Conservation (phyloP, 2,113 vertebrate species). For the Vimba vimba region DNA sequence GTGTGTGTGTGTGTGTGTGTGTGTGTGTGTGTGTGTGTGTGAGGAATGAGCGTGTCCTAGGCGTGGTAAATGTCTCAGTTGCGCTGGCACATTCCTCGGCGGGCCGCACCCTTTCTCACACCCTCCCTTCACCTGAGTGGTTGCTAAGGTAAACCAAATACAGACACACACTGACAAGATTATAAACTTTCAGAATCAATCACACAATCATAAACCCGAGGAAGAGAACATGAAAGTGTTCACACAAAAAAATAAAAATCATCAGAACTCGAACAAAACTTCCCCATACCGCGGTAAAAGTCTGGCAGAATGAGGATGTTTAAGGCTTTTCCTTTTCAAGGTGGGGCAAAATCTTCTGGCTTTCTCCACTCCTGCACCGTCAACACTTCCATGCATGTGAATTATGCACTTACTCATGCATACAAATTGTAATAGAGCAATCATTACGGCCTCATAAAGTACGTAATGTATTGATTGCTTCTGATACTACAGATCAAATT, state of each 20-base stretch:
- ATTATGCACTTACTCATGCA: not conserved
- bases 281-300: not conserved
- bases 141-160: slow-evolving; percentile 1
- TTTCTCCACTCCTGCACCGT: not conserved
- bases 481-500: not conserved
- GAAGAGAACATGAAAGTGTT: not conserved
- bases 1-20: slow-evolving; percentile 1
- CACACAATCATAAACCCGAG: not conserved
- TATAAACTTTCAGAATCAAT: not conserved
- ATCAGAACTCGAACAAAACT: not conserved
- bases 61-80: slow-evolving; percentile 50
- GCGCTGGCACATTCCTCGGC: slow-evolving; percentile 50
- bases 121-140: slow-evolving; percentile 50
- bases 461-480: not conserved
- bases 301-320: not conserved
- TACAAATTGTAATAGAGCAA: not conserved
- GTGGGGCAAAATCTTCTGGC: slow-evolving; percentile 4
- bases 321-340: not conserved
- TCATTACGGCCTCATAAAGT: not conserved
- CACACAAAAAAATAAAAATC: not conserved
- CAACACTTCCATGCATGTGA: not conserved
- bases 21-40: slow-evolving; percentile 9
- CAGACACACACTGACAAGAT: slow-evolving; percentile 1
- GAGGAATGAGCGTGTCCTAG: slow-evolving; percentile 32
- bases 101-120: slow-evolving; percentile 53